Conservation (phyloP, 2,797 vertebrate genomes). For the Aselliscus stoliczkanus region DNA sequence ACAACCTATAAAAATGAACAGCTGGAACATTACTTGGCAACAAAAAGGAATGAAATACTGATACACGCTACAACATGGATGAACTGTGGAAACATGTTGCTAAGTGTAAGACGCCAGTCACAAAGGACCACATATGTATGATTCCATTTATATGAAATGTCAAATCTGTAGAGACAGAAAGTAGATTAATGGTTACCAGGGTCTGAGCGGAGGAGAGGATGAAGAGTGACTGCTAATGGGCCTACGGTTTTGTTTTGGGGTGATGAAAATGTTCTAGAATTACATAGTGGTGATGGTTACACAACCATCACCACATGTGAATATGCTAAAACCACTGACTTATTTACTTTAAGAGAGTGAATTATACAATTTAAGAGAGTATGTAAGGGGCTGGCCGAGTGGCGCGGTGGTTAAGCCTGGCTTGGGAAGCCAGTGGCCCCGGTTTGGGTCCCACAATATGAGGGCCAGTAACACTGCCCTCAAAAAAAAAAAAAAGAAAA, state of each 20-base stretch:
- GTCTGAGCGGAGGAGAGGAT: neutral
- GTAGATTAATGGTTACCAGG: neutral
- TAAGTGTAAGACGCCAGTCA: slow-evolving; percentile 7
- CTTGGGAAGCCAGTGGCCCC: no score
- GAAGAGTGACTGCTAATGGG: neutral
- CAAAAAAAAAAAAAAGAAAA: no score
- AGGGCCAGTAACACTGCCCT: no score
- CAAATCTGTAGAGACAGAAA: neutral
- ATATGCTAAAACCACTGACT: neutral
- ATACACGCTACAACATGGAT: neutral
- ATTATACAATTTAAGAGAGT: neutral
- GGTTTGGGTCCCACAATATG: no score
- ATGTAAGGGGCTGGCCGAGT: no score
- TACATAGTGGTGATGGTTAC: neutral
- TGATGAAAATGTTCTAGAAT: slow-evolving; percentile 14
- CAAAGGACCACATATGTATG: neutral
- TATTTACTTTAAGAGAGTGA: neutral
- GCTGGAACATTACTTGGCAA: neutral
- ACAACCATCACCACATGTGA: neutral
- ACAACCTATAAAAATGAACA: slow-evolving; percentile 86
- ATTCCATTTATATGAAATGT: neutral
- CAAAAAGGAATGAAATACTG: neutral
- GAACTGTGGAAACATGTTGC: neutral
- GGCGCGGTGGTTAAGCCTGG: no score
- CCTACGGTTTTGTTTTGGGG: neutral